Base-by-base conservation (phyloP, 2,888 invertebrate species). In the Meloe dianella region DNA sequence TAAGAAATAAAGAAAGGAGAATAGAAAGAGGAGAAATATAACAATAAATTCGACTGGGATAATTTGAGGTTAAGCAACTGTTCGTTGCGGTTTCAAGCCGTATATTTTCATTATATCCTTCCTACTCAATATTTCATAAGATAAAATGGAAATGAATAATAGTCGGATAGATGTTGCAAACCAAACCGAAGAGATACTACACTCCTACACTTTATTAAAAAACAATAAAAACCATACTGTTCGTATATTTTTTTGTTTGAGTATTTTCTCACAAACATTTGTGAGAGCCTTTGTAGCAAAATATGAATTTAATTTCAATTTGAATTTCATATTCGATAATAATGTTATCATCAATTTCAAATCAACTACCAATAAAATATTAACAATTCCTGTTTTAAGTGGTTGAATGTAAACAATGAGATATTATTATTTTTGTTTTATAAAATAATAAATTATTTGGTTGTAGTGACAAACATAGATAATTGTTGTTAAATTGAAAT, bases 71-170 rank as follows among this genome's bases (percentile, higher is more conserved):
- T 73, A 72, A 74, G 73, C 73, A 75, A 74, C 73, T 72, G 72
- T 67, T 72, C 68, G 63, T 67, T 58, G 64, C 65, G 68, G 67
- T 67, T 69, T 71, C 70, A 68, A 65, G 27, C 64, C 70, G 71
- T 73, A 75, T 74, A 75, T 76, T 76, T 75, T 71, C 74, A 75
- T 76, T 73, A 74, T 63, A 71, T 73, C 71, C 73, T 64, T 67
- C 70, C 74, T 71, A 70, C 71, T 76, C 75, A 75, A 76, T 76
- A 76, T 75, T 76, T 75, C 75, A 76, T 76, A 73, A 76, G 73
- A 70, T 71, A 72, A 75, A 73, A 76, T 71, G 71, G 69, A 75
- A 75, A 73, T 75, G 75, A 76, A 71, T 74, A 72, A 76, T 73
- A 72, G 67, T 54, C 6, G 54, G 54, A 54, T 54, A 54, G 54